A percentile compares a stretch with the other conserved stretches of the same genome.
Evolutionary conservation across 2,113 vertebrate genomes (phyloP).

Genomic region (Tylochromis polylepis): DNA sequence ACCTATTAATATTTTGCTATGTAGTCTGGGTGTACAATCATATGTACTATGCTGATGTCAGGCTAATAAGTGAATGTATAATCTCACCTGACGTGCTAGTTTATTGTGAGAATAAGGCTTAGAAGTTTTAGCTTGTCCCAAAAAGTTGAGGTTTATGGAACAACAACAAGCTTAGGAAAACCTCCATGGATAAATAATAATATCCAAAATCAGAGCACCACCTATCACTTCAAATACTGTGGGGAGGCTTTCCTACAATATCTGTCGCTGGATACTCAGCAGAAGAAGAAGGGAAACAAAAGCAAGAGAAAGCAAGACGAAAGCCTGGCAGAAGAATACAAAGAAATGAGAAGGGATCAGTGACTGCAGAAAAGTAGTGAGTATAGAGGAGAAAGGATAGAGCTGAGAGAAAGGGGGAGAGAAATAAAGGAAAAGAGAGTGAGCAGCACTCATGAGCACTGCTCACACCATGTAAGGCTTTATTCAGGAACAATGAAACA

Average conservation of each 20-base stretch:
- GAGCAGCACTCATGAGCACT: constrained; percentile 4
- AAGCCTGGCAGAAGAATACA: neutral
- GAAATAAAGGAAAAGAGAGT: constrained; percentile 6
- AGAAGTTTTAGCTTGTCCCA: neutral
- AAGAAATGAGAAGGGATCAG: constrained; percentile 8
- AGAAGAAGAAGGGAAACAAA: neutral
- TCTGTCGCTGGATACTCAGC: neutral
- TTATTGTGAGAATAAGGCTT: neutral
- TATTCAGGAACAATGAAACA: constrained; percentile 48
- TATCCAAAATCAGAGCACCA: neutral
- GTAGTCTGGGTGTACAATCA: neutral
- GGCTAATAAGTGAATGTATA: neutral
- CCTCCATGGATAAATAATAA: constrained; percentile 28
- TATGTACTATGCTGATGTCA: neutral
- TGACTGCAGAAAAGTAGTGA: neutral
- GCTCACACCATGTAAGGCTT: constrained; percentile 66
- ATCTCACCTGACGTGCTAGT: neutral
- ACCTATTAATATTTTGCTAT: neutral
- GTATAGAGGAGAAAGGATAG: neutral
- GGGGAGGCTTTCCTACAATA: neutral
- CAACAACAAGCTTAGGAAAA: constrained; percentile 10
- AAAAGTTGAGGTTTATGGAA: neutral
- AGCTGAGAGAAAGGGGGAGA: neutral
- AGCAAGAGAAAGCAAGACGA: neutral
- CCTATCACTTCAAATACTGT: neutral